Evolutionary conservation across 1,140 invertebrate genomes (phyloP).

Genomic region (Fopius arisanus): DNA sequence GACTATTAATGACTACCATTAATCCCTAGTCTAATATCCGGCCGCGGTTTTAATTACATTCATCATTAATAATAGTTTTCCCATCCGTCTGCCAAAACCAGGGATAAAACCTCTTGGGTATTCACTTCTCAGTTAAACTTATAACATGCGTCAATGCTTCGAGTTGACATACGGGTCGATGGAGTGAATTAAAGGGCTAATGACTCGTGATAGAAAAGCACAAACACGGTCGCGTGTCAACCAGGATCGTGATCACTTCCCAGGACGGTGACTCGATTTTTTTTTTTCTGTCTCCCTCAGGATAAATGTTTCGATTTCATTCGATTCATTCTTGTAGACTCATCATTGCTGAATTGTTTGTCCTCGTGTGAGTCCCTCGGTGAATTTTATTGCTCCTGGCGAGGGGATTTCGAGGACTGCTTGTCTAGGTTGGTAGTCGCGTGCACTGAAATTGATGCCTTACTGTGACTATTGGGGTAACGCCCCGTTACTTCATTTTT

Average conservation of each 20-base stretch:
- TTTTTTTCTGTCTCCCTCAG: conserved; percentile 17
- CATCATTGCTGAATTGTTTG: neutral
- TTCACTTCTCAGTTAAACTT: conserved; percentile 3
- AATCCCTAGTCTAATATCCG: conserved; percentile 28
- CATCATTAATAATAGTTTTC: conserved; percentile 23
- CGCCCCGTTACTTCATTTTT: conserved; percentile 47
- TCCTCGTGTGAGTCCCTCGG: conserved; percentile 20
- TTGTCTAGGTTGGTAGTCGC: conserved; percentile 19
- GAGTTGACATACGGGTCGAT: conserved; percentile 32
- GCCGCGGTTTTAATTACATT: conserved; percentile 25
- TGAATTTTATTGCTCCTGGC: conserved; percentile 1
- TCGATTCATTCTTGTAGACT: conserved; percentile 1
- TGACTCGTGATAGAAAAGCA: conserved; percentile 44
- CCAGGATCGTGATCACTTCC: conserved; percentile 28
- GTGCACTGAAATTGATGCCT: conserved; percentile 36
- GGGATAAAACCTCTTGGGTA: neutral
- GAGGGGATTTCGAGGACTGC: neutral
- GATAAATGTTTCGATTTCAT: conserved; percentile 11
- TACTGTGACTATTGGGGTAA: conserved; percentile 39
- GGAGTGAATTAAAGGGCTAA: conserved; percentile 41
- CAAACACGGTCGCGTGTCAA: conserved; percentile 46
- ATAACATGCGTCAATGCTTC: neutral
- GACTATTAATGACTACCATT: conserved; percentile 8
- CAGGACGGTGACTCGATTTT: conserved; percentile 14
- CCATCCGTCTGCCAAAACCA: neutral